These are phyloP conservation scores for Philopedon plagiatum DNA, from an alignment of 2,888 invertebrate genomes.

Conservation along the genomic window DNA sequence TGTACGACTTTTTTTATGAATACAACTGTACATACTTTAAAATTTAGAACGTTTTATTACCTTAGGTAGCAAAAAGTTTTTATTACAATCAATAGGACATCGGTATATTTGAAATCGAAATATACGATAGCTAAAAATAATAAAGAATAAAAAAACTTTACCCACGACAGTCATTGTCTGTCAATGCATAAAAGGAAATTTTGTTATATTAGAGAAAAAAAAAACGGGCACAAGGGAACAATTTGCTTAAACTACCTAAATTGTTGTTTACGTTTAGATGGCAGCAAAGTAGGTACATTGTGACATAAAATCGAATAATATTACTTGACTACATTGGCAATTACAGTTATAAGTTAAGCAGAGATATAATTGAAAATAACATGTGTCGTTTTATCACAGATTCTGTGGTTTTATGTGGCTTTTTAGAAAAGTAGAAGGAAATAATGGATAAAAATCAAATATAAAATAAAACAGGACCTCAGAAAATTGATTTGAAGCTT, in stretches of 20 bases:
- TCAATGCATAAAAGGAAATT: too few species aligned
- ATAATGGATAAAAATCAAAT: not conserved
- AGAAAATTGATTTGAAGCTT: too few species aligned
- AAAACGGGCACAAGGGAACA: not conserved
- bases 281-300: not conserved
- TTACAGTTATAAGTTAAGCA: not conserved
- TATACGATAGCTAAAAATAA: too few species aligned
- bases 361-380: not conserved
- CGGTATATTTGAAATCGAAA: too few species aligned
- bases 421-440: not conserved
- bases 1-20: too few species aligned
- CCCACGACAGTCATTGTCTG: too few species aligned
- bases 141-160: too few species aligned
- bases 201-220: too few species aligned
- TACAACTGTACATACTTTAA: too few species aligned
- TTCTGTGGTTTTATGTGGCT: not conserved
- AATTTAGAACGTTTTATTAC: too few species aligned
- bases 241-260: not conserved
- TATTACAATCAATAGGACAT: too few species aligned
- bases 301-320: conserved; percentile 7
- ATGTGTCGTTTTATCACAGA: not conserved
- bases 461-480: not conserved
- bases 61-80: too few species aligned
- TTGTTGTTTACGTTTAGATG: not conserved
- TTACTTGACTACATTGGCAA: not conserved